phyloP scores from a whole-genome alignment of 1,140 invertebrate genomes.

The Drosophila insularis region DNA sequence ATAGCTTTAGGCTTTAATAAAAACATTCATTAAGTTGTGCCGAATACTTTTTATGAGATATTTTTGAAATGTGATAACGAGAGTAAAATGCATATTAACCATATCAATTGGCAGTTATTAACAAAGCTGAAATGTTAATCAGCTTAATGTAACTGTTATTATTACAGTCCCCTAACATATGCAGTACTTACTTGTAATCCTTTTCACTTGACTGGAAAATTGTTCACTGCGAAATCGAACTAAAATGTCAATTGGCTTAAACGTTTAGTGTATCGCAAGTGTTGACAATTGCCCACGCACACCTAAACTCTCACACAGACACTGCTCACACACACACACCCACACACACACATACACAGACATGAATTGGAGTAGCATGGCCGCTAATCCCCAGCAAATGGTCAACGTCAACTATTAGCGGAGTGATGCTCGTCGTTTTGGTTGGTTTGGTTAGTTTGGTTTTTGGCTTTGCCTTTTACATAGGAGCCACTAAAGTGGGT shows the following conservation, averaged over 20 bases:
- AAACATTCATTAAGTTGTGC: too few relatives aligned
- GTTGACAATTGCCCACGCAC: constrained; percentile 49
- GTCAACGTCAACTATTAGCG: constrained; percentile 64
- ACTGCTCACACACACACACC: constrained; percentile 1
- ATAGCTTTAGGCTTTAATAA: too few relatives aligned
- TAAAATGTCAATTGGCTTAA: constrained; percentile 57
- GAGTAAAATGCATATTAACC: not conserved
- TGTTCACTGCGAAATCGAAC: constrained; percentile 11
- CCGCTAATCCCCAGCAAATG: constrained; percentile 63
- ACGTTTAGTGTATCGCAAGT: constrained; percentile 51
- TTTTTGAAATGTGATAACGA: not conserved
- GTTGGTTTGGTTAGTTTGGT: constrained; percentile 50
- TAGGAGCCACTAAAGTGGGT: too few relatives aligned
- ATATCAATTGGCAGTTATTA: not conserved
- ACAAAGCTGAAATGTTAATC: not conserved
- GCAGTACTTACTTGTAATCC: not conserved
- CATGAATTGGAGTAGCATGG: constrained; percentile 21
- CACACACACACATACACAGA: constrained; percentile 13
- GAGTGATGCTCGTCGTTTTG: constrained; percentile 17
- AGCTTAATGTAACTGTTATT: not conserved
- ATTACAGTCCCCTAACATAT: not conserved
- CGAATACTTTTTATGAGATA: too few relatives aligned
- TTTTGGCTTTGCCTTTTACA: constrained; percentile 10
- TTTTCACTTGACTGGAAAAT: not conserved
- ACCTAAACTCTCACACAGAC: constrained; percentile 2